Base-by-base conservation (phyloP, 2,113 vertebrate species). In the Hippocampus zosterae region DNA sequence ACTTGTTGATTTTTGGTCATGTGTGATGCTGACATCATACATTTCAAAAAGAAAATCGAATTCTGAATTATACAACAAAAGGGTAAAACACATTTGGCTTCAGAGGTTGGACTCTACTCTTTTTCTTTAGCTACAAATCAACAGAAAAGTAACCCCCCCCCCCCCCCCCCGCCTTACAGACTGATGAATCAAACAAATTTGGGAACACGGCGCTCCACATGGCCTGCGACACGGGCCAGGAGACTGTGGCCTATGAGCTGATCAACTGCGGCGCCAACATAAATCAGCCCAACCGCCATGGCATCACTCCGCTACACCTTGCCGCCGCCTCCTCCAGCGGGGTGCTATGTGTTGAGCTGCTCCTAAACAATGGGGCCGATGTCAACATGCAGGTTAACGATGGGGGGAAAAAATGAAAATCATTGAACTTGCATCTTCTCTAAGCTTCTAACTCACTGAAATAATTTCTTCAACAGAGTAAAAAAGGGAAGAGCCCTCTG, bases 151-250 rank as follows among this genome's bases (percentile, higher is more conserved):
- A 2, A 50, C 18, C 44, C 15, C 41, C 41, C 41, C 4, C 3
- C 40, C n/a, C 25, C 57, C 42, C n/a, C 57, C 3, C 16, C 55
- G 2, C 18, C 5, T 62, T 53, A 53, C 83, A 99, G 97, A 93
- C 94, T 0, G 95, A 99, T 56, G 96, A 98, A 72, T 91, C 92
- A 65, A 98, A 98, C 7, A 79, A 81, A 46, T 97, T 92, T 40
- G 97, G 96, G 46, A 98, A 96, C 92, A 96, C 95, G 18, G 95
- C 95, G n/a, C 94, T 98, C 84, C 97, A 98, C 90, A 95, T 98
- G 41, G 95, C 95, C 69, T 98, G 97, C 85, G 94, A 97, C 89
- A 93, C 91, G 74, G 96, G 97, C 42, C 96, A 97, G 75, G 95
- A 97, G 60, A 89, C 93, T 0, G 95, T 97, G 87, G 96, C 95